Conservation (phyloP, 2,113 vertebrate genomes). For the Anoplopoma fimbria region DNA sequence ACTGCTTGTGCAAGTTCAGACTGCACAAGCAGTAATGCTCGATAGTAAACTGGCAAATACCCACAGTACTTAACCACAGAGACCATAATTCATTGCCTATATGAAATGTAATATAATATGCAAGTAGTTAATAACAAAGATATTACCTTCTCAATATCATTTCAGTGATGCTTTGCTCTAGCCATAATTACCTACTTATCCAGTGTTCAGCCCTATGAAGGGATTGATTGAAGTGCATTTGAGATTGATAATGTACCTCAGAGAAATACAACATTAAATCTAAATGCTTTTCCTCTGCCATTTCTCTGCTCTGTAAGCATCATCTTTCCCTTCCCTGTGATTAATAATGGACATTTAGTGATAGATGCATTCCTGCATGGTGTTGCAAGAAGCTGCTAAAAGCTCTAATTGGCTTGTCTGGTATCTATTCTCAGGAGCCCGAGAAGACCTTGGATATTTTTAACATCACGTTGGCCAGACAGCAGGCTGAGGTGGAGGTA, state of each 20-base stretch:
- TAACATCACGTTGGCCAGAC: conserved; percentile 95
- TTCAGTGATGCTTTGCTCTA: neutral
- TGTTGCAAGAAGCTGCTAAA: conserved; percentile 22
- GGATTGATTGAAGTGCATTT: conserved; percentile 2
- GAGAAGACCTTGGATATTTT: conserved; percentile 95
- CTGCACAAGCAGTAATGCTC: no score
- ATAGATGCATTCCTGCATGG: conserved; percentile 1
- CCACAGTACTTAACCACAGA: neutral
- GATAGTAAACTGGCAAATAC: neutral
- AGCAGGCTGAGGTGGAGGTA: conserved; percentile 98
- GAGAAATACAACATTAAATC: conserved; percentile 1
- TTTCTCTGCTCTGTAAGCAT: conserved; percentile 12
- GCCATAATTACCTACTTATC: neutral
- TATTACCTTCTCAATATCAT: neutral
- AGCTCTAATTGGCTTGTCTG: conserved; percentile 33
- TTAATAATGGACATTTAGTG: conserved; percentile 38
- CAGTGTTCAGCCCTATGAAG: neutral
- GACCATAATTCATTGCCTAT: neutral
- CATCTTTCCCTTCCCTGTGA: neutral
- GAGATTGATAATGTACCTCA: conserved; percentile 12
- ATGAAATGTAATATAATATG: conserved; percentile 18
- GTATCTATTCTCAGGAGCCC: conserved; percentile 83
- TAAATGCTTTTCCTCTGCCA: conserved; percentile 10
- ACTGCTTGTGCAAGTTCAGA: neutral
- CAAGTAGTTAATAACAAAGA: conserved; percentile 9